A percentile compares a stretch with the other conserved stretches of the same genome.
These are phyloP conservation scores for Drosophila robusta DNA, from an alignment of 2,888 invertebrate species.

Conservation along the genomic window DNA sequence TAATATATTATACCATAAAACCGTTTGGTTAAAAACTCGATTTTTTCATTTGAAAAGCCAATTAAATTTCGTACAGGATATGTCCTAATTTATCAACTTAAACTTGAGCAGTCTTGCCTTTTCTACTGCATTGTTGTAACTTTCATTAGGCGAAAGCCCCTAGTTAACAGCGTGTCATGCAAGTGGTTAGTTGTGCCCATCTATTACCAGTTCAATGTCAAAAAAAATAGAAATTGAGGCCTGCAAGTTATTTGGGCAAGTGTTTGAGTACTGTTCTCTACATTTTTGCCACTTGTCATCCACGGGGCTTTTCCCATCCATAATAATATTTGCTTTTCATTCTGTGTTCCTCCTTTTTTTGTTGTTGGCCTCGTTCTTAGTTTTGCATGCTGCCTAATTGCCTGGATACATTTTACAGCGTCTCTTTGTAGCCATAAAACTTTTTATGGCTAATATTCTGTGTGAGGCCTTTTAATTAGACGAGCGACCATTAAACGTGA, in stretches of 20 bases:
- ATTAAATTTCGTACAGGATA: conserved; percentile 4
- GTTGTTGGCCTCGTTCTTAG: not conserved
- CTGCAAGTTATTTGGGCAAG: conserved; percentile 60
- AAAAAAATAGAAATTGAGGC: conserved; percentile 1
- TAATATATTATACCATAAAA: no score
- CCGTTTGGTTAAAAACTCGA: no score
- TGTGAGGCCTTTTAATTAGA: conserved; percentile 66
- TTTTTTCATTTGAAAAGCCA: no score
- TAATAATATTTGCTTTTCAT: conserved; percentile 73
- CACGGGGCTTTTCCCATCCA: conserved; percentile 35
- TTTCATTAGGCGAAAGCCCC: conserved; percentile 50
- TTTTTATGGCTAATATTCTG: conserved; percentile 61
- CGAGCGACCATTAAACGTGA: conserved; percentile 58
- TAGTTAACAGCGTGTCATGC: conserved; percentile 66
- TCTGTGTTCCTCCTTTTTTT: conserved; percentile 11
- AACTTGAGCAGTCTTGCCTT: not conserved
- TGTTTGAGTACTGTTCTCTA: conserved; percentile 45
- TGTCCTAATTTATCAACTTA: not conserved
- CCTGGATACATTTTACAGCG: conserved; percentile 58
- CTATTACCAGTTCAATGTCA: conserved; percentile 58
- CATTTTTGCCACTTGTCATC: conserved; percentile 37
- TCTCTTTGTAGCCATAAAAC: conserved; percentile 51
- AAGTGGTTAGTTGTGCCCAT: conserved; percentile 59
- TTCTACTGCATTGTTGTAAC: conserved; percentile 34
- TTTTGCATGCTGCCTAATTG: conserved; percentile 58